A percentile compares a stretch with the other conserved stretches of the same genome.
Conservation (phyloP, 2,113 vertebrate genomes). For the Brachionichthys hirsutus region DNA sequence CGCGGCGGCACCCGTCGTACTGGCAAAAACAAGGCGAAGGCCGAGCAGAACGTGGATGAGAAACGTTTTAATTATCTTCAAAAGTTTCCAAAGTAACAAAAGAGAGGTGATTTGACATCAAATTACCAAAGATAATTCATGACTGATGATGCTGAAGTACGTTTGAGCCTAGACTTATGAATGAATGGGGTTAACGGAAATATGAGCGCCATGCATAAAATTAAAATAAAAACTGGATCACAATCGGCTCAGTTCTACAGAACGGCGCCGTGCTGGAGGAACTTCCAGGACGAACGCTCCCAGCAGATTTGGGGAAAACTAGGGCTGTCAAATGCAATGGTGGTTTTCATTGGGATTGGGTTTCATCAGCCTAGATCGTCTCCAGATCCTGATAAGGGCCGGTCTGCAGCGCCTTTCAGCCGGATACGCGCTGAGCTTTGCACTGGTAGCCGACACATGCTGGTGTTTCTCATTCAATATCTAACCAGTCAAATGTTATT, state of each 20-base stretch:
- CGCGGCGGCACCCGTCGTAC: conserved; percentile 95
- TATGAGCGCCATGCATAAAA: conserved; percentile 85
- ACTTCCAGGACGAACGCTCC: conserved; percentile 82
- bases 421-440: too few species aligned
- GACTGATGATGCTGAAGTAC: conserved; percentile 61
- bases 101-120: not conserved
- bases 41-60: conserved; percentile 22
- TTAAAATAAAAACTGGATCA: conserved; percentile 50
- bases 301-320: conserved; percentile 83
- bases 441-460: too few species aligned
- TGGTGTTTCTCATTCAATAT: too few species aligned
- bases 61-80: not conserved
- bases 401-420: too few species aligned
- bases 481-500: too few species aligned
- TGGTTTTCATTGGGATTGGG: not conserved
- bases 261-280: conserved; percentile 81
- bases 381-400: too few species aligned
- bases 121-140: conserved; percentile 37
- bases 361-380: not conserved
- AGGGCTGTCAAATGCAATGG: conserved; percentile 46
- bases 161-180: conserved; percentile 76
- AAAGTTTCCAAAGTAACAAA: not conserved
- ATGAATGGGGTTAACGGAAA: conserved; percentile 75
- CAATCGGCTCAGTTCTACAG: conserved; percentile 67
- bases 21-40: conserved; percentile 80